These are phyloP conservation scores for mouse (Mus musculus) DNA, from an alignment of 2,113 vertebrate species.

Conservation along the genomic window DNA sequence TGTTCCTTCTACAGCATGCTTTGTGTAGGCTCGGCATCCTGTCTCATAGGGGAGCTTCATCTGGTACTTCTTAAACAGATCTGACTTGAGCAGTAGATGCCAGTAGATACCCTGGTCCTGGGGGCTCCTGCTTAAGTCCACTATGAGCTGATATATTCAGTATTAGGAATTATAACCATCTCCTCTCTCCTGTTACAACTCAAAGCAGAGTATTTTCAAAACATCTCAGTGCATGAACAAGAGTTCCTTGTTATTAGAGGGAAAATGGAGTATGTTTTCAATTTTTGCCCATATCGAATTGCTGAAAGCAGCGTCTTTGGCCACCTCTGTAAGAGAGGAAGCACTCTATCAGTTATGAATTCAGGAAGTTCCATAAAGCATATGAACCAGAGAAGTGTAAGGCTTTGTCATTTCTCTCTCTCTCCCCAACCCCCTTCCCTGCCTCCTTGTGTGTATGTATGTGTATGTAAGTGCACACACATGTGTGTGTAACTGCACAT, in stretches of 20 bases:
- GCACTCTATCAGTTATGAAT: background rate
- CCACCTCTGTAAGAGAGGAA: background rate
- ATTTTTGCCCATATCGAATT: background rate
- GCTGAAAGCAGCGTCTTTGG: background rate
- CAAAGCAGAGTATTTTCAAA: background rate
- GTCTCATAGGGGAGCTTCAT: background rate
- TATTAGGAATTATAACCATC: background rate
- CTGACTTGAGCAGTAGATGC: background rate
- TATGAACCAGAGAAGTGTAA: background rate
- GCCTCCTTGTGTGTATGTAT: background rate
- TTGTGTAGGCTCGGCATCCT: too few relatives aligned
- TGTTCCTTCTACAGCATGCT: rapidly evolving
- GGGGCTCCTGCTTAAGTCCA: too few relatives aligned
- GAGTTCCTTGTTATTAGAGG: background rate
- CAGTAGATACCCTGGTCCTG: background rate
- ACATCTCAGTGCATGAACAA: too few relatives aligned
- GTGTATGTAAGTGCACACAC: too few relatives aligned
- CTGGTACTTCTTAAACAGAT: background rate
- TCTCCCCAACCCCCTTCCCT: background rate
- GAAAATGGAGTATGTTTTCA: background rate
- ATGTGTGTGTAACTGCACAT: background rate
- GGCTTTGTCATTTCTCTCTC: background rate
- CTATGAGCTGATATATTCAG: rapidly evolving
- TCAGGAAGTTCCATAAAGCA: background rate
- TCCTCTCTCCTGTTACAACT: background rate